Evolutionary conservation across 2,797 vertebrate species (phyloP), one percentile per base, ranked within the genome.

Genomic region (Hafferia zeledoni): DNA sequence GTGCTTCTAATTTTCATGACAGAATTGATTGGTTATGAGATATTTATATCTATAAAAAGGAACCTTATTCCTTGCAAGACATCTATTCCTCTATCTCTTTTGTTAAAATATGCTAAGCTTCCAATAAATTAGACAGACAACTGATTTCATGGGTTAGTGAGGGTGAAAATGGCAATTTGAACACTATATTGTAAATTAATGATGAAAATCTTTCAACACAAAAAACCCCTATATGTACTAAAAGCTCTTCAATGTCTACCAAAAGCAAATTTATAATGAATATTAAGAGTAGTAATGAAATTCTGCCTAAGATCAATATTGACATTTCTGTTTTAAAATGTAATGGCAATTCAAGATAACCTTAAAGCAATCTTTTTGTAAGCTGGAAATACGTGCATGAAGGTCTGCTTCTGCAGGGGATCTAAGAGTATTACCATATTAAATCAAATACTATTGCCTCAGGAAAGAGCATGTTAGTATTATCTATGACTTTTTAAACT

Each of bases 111-210:
- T 79, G 41, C 8, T 83, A 91, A 95, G 25, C 30, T 96, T 17
- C 13, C 31, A 95, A 46, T 63, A 87, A 92, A 96, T 94, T 46
- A 95, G 71, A 89, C 65, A 95, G 87, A 94, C 61, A 95, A 94
- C 41, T 28, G 90, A 97, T 98, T 97, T 97, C 93, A 96, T 94
- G 89, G 83, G 18, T 70, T 96, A 83, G 85, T 90, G 89, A 96
- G 82, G 78, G 80, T 67, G 88, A 95, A 97, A 97, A 96, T 91
- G 88, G 30, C 33, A 95, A 83, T 95, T 97, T 97, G 95, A 92
- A 96, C 83, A 95, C 63, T 92, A 89, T 85, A 83, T 83, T 80
- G 55, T 47, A 64, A 97, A 97, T 96, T 96, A 97, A 91, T 71
- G 64, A 93, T 75, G 89, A 95, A 96, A 94, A 94, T 72, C 74